Base-by-base conservation (phyloP, 2,888 invertebrate species). In the Acheta domesticus region DNA sequence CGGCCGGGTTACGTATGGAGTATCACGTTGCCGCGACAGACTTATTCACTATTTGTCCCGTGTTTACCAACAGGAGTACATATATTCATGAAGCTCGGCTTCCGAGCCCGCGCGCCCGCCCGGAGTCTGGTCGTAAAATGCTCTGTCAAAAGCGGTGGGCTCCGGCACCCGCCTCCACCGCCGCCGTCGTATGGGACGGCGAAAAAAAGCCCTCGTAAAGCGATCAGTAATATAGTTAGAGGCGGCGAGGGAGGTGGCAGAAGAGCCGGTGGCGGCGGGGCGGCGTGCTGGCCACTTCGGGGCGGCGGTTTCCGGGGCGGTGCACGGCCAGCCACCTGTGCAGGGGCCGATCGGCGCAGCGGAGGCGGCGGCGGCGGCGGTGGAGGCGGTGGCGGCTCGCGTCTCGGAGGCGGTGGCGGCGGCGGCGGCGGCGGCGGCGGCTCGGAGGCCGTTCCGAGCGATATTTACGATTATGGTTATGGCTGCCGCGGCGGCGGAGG, bases 31-130 rank as follows among this genome's bases (percentile, higher is more conserved):
- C 62, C 62, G 62, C 14, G 62, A 62, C 62, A 62, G 62, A 62
- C 62, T 62, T 62, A 62, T 62, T 62, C 62, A 62, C 62, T 62
- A 62, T 62, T 62, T 62, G 62, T 62, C 62, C 62, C 62, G 62
- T 62, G 62, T 62, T 62, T 62, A 62, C 62, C 62, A 62, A 62
- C 62, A 62, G 62, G n/a, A 62, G 62, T 62, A 62, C 62, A 62
- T 62, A 62, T 62, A 62, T 62, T 62, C 62, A 62, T 62, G 62
- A 62, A 62, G 62, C 62, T 4, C 14, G 14, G 62, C 62, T 62
- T 3, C 62, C n/a, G 14, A 14, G 16, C 62, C 62, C 16, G 16
- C 62, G 62, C 11, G 8, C 14, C 14, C 62, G 16, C n/a, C 16
- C 62, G 62, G 62, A n/a, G 62, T n/a, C 62, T 19, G 62, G 8